phyloP scores from a whole-genome alignment of 1,140 invertebrate genomes.

The Melipona quadrifasciata region DNA sequence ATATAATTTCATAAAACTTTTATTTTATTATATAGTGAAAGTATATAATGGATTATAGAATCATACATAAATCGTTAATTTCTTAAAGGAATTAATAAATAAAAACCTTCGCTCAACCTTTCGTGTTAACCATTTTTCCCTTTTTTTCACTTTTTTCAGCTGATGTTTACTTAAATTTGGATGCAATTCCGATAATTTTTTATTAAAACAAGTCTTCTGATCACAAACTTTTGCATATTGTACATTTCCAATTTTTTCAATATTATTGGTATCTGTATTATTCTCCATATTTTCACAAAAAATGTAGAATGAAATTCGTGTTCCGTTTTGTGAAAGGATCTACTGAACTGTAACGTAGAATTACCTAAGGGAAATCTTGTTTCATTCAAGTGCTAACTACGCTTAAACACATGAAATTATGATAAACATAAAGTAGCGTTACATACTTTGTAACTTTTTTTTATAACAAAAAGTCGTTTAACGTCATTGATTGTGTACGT shows the following conservation, averaged over 20 bases:
- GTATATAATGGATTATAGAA: neutral
- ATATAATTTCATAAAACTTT: neutral
- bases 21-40: neutral
- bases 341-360: neutral
- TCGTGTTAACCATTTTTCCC: constrained; percentile 79
- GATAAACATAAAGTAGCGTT: neutral
- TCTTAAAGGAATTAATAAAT: constrained; percentile 11
- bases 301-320: neutral
- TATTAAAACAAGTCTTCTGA: neutral
- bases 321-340: neutral
- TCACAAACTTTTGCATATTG: neutral
- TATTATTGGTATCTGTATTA: neutral
- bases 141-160: constrained; percentile 81
- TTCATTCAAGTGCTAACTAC: neutral
- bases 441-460: neutral
- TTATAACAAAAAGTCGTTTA: neutral
- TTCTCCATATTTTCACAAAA: constrained; percentile 16
- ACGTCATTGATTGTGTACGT: neutral
- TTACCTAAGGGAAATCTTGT: neutral
- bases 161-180: constrained; percentile 79
- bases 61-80: neutral
- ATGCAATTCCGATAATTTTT: constrained; percentile 8
- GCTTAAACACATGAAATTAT: neutral
- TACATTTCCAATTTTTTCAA: neutral
- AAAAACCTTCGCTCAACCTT: constrained; percentile 80